These are phyloP conservation scores for Odontocerum albicorne DNA, from an alignment of 2,888 invertebrate species.

Conservation along the genomic window DNA sequence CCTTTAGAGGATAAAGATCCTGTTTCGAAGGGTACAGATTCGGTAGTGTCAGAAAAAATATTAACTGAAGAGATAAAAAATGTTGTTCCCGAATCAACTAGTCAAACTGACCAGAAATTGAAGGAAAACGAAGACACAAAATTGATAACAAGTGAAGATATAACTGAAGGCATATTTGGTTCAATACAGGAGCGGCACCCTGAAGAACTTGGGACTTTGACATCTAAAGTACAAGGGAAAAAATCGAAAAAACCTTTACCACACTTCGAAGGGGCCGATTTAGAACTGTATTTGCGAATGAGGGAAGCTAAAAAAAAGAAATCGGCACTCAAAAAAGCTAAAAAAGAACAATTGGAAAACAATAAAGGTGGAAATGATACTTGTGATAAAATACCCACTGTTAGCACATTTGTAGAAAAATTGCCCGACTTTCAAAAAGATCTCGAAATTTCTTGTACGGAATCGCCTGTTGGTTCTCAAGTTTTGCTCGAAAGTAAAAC, in stretches of 20 bases:
- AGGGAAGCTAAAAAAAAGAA: conserved; percentile 44
- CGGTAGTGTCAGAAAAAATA: too few relatives aligned
- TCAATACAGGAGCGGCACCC: conserved; percentile 58
- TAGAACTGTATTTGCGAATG: conserved; percentile 28
- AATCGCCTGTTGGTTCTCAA: too few relatives aligned
- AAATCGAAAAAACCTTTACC: conserved; percentile 29
- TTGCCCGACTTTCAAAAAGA: not conserved
- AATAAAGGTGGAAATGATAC: not conserved
- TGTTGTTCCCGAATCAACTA: too few relatives aligned
- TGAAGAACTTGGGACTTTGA: conserved; percentile 5
- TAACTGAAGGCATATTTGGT: conserved; percentile 63
- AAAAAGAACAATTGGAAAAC: conserved; percentile 16
- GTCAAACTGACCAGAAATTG: not conserved
- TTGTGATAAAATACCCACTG: conserved; percentile 16
- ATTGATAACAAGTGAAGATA: conserved; percentile 38
- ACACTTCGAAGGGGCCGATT: conserved; percentile 29
- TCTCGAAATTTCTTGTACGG: not conserved
- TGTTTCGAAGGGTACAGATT: too few relatives aligned
- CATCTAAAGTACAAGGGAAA: conserved; percentile 22
- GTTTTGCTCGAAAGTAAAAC: too few relatives aligned
- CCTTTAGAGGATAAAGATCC: too few relatives aligned
- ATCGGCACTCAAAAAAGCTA: conserved; percentile 21
- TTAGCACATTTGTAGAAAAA: not conserved
- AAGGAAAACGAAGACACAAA: conserved; percentile 5
- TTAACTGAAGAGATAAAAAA: too few relatives aligned